Evolutionary conservation across 2,113 vertebrate species (phyloP).

Genomic region (Nestor notabilis): DNA sequence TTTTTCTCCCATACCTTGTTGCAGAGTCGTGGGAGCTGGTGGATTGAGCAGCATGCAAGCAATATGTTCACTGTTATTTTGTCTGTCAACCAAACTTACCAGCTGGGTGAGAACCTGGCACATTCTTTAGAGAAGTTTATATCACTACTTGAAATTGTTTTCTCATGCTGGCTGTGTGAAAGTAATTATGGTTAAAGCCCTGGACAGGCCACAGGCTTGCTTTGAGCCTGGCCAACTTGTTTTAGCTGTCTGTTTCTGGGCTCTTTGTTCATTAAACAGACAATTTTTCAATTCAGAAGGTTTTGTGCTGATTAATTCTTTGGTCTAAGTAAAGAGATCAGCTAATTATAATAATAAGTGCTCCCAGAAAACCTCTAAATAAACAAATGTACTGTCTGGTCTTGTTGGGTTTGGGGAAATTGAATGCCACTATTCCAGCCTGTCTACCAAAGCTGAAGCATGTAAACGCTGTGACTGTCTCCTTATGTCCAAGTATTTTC

Average conservation of each 20-base stretch:
- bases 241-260: constrained; percentile 14
- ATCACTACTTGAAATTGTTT: background rate
- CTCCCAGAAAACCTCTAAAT: constrained; percentile 36
- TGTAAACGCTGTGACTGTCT: constrained; percentile 13
- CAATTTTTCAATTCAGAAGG: constrained; percentile 22
- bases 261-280: constrained; percentile 13
- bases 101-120: constrained; percentile 15
- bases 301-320: constrained; percentile 16
- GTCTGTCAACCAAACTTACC: background rate
- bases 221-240: background rate
- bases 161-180: constrained; percentile 30
- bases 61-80: constrained; percentile 23
- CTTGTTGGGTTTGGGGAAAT: background rate
- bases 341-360: constrained; percentile 31
- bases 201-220: background rate
- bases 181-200: constrained; percentile 7
- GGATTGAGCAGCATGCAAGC: background rate
- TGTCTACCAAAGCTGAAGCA: background rate
- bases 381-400: constrained; percentile 33
- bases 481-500: constrained; percentile 20
- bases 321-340: background rate
- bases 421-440: background rate
- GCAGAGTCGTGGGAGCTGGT: background rate
- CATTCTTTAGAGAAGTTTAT: background rate
- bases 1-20: background rate